Conservation (phyloP, 2,888 invertebrate genomes). For the Oscheius sp. region DNA sequence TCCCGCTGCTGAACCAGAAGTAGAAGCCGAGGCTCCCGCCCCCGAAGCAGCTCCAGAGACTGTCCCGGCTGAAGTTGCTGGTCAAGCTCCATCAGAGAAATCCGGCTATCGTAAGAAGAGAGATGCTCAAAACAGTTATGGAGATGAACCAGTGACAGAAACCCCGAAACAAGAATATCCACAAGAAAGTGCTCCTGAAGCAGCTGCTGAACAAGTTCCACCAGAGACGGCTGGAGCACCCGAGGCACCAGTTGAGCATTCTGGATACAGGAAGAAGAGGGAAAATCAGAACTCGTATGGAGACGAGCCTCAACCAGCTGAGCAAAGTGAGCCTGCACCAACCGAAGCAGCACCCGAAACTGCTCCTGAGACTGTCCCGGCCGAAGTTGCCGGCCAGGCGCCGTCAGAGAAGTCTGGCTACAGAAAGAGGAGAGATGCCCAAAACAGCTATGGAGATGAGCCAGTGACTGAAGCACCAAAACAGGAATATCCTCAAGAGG, state of each 20-base stretch:
- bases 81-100: conserved; percentile 37
- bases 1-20: not conserved
- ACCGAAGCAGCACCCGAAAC: conserved; percentile 40
- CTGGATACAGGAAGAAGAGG: conserved; percentile 39
- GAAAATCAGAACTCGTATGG: conserved; percentile 53
- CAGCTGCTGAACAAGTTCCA: conserved; percentile 33
- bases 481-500: conserved; percentile 33
- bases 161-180: conserved; percentile 21
- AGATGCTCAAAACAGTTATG: conserved; percentile 54
- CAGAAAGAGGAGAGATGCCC: conserved; percentile 44
- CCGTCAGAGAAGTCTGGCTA: conserved; percentile 49
- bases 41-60: conserved; percentile 38
- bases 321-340: conserved; percentile 16
- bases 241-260: conserved; percentile 31
- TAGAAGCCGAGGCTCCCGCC: conserved; percentile 31
- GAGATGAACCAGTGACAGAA: conserved; percentile 51
- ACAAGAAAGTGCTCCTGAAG: conserved; percentile 35
- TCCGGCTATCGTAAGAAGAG: conserved; percentile 52
- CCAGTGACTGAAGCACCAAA: conserved; percentile 25
- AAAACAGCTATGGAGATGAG: conserved; percentile 58
- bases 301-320: conserved; percentile 42
- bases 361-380: conserved; percentile 37
- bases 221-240: conserved; percentile 43
- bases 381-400: conserved; percentile 43
- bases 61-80: conserved; percentile 42